phyloP scores from a whole-genome alignment of 2,113 vertebrate genomes.

The Semnornis frantzii region DNA sequence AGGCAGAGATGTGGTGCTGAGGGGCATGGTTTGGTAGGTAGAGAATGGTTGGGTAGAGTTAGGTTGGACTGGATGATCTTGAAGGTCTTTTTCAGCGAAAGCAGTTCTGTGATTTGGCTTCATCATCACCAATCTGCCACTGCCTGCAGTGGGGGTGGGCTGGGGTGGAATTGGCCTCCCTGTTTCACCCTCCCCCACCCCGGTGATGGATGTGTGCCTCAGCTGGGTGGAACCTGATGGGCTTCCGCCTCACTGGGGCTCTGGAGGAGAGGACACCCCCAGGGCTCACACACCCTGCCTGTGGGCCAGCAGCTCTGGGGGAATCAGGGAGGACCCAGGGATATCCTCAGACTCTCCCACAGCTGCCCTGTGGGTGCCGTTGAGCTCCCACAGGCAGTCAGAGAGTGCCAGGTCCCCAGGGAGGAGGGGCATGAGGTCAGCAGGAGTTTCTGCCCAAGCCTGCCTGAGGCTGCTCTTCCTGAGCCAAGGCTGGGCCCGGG shows the following conservation, averaged over 20 bases:
- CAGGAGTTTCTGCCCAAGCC: not conserved
- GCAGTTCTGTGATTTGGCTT: not conserved
- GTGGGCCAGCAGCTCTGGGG: not conserved
- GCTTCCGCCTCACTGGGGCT: not conserved
- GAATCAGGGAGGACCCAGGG: not conserved
- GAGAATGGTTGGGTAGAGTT: too few relatives aligned
- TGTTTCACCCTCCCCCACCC: too few relatives aligned
- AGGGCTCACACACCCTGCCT: not conserved
- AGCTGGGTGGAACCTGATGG: not conserved
- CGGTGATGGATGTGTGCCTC: accelerated
- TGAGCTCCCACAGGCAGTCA: accelerated
- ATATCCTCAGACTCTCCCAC: accelerated
- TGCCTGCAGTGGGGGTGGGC: not conserved
- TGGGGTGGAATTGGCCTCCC: not conserved
- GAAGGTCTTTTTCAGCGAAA: too few relatives aligned
- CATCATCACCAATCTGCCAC: not conserved
- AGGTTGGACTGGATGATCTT: too few relatives aligned
- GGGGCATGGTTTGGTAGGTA: too few relatives aligned
- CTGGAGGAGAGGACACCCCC: not conserved
- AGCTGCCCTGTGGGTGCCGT: not conserved
- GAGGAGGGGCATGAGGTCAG: not conserved
- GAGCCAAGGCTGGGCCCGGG: not conserved
- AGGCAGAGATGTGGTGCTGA: too few relatives aligned
- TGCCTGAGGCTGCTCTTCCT: too few relatives aligned
- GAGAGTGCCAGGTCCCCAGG: too few relatives aligned